These are phyloP conservation scores for Crioceris asparagi DNA, from an alignment of 2,888 invertebrate genomes.

Conservation along the genomic window DNA sequence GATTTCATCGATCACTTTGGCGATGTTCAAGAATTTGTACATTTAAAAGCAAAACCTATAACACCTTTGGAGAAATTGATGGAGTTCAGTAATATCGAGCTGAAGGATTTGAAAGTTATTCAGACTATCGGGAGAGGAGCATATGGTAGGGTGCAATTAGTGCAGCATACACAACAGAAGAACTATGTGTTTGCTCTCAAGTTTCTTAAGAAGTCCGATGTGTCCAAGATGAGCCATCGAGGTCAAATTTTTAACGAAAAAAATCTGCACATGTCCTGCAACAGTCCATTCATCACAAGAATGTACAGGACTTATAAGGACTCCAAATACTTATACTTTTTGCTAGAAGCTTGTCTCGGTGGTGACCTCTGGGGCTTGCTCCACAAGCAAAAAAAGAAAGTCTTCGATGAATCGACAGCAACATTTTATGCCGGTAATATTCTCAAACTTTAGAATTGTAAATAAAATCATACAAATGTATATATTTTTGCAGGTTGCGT, in stretches of 20 bases:
- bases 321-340: constrained; percentile 80
- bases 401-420: constrained; percentile 63
- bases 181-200: constrained; percentile 49
- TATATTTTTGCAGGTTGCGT: constrained; percentile 66
- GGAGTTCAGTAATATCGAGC: constrained; percentile 27
- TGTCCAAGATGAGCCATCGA: constrained; percentile 57
- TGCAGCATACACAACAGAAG: constrained; percentile 31
- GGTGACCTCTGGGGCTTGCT: constrained; percentile 90
- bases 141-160: constrained; percentile 78
- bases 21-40: constrained; percentile 49
- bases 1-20: constrained; percentile 77
- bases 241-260: constrained; percentile 59
- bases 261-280: constrained; percentile 41
- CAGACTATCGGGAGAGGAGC: constrained; percentile 84
- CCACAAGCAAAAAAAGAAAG: constrained; percentile 55
- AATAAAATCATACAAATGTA: too few species aligned
- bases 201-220: constrained; percentile 55
- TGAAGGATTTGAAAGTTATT: constrained; percentile 67
- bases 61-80: constrained; percentile 8
- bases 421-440: constrained; percentile 59
- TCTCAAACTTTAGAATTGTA: too few species aligned
- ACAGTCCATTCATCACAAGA: constrained; percentile 42
- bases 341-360: constrained; percentile 87
- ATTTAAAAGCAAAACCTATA: constrained; percentile 13
- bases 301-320: constrained; percentile 83